Base-by-base conservation (phyloP, 2,797 vertebrate species). In the Hozukius guyotensis region DNA sequence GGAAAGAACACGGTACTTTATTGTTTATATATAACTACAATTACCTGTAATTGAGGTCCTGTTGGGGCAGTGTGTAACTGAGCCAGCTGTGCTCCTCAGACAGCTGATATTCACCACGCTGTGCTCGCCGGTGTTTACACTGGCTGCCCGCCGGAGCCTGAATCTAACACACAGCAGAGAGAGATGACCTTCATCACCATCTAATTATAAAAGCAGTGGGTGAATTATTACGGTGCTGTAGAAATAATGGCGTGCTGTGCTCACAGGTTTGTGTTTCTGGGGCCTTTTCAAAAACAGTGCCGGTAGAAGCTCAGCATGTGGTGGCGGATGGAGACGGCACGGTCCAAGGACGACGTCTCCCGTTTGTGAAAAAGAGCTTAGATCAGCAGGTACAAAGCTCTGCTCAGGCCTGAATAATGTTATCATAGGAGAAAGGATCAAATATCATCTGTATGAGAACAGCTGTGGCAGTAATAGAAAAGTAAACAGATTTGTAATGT, bases 21-120 rank as follows among this genome's bases (percentile, higher is more conserved):
- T 24, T 36, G 60, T 60, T 53, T 12, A 6, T 10, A 66, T 6
- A 20, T n/a, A 52, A 31, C 3, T 10, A 57, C 2, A 27, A 64
- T 87, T 94, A 98, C 97, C 96, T 96, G 87, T 96, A 75, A 84
- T 94, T 95, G 62, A 96, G 86, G 29, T 93, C 83, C 1, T 89
- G 57, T 59, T 88, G 90, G 53, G 94, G 83, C 81, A 97, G 75
- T 8, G 11, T 84, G 92, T 96, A 97, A 20, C 92, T 88, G 81
- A 98, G 67, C 91, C 96, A 96, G 88, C 96, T 97, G 82, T 67
- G 42, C 1, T 74, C 63, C 12, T 85, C 85, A 25, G 77, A 83
- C 27, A 98, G 94, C 49, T 93, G 94, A 82, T 95, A 91, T 0
- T 78, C 82, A 42, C 16, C 38, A 1, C 2, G 24, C 2, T 36